Conservation (phyloP, 2,113 vertebrate genomes). For the Hippocampus mohnikei region DNA sequence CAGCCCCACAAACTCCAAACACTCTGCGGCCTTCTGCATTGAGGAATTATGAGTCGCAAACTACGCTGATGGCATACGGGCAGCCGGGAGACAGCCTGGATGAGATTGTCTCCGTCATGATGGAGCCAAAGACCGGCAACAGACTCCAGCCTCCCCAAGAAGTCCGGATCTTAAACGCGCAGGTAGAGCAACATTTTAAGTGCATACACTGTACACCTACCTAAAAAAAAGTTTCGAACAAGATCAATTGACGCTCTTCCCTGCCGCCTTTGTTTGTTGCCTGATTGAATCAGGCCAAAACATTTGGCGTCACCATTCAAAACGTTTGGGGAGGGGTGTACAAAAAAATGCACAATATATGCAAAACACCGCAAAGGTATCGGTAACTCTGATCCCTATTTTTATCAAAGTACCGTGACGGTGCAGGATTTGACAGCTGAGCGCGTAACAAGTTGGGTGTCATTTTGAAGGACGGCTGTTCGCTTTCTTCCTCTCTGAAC, state of each 20-base stretch:
- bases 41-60: slow-evolving; percentile 50
- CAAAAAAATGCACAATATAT: no score
- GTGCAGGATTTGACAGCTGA: not conserved
- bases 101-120: slow-evolving; percentile 58
- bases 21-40: slow-evolving; percentile 30
- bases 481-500: slow-evolving; percentile 35
- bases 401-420: not conserved
- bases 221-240: no score
- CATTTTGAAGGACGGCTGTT: slow-evolving; percentile 58
- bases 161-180: slow-evolving; percentile 48
- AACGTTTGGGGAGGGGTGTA: no score
- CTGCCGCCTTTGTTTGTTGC: no score
- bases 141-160: slow-evolving; percentile 58
- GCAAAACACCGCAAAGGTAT: no score
- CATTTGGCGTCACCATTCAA: no score
- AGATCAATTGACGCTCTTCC: no score
- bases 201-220: not conserved
- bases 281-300: no score
- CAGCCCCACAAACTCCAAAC: slow-evolving; percentile 36
- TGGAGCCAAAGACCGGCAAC: slow-evolving; percentile 58
- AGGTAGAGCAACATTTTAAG: slow-evolving; percentile 55
- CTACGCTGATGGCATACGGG: slow-evolving; percentile 31
- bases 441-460: not conserved
- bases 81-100: slow-evolving; percentile 58
- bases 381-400: not conserved